A percentile compares a stretch with the other conserved stretches of the same genome.
phyloP scores from a whole-genome alignment of 2,888 invertebrate genomes.

The Noctua janthina region DNA sequence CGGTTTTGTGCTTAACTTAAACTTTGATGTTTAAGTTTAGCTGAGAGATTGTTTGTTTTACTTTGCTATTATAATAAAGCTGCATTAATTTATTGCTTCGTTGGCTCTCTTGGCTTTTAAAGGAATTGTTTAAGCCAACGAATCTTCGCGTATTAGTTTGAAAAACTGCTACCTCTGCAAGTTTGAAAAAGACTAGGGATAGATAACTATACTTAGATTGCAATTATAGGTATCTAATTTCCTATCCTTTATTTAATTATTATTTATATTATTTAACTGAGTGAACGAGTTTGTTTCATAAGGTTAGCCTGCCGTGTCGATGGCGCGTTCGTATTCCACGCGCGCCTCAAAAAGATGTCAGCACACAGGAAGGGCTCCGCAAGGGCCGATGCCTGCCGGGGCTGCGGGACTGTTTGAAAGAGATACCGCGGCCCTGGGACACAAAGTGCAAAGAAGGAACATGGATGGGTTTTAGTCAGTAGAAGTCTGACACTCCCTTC shows the following conservation, averaged over 20 bases:
- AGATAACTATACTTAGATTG: not conserved
- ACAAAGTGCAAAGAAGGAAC: no score
- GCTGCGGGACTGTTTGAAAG: no score
- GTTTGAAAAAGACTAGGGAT: no score
- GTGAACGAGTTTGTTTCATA: not conserved
- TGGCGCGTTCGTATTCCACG: no score
- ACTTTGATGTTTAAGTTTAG: constrained; percentile 44
- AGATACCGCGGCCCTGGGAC: no score
- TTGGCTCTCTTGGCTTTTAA: not conserved
- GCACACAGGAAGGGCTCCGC: no score
- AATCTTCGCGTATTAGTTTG: not conserved
- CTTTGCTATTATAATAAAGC: constrained; percentile 28
- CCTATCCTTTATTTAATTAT: not conserved
- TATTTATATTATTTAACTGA: no score
- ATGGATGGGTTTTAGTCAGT: no score
- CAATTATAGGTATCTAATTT: not conserved
- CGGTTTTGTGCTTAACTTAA: constrained; percentile 50
- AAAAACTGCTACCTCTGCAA: not conserved
- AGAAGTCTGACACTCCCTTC: no score
- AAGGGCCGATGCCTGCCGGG: no score
- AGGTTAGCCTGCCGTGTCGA: not conserved
- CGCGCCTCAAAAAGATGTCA: no score
- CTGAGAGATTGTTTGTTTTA: constrained; percentile 32
- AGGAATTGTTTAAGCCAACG: not conserved
- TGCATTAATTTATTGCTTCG: constrained; percentile 5